Evolutionary conservation across 1,140 invertebrate genomes (phyloP).

Genomic region (Platyscapa corneri): DNA sequence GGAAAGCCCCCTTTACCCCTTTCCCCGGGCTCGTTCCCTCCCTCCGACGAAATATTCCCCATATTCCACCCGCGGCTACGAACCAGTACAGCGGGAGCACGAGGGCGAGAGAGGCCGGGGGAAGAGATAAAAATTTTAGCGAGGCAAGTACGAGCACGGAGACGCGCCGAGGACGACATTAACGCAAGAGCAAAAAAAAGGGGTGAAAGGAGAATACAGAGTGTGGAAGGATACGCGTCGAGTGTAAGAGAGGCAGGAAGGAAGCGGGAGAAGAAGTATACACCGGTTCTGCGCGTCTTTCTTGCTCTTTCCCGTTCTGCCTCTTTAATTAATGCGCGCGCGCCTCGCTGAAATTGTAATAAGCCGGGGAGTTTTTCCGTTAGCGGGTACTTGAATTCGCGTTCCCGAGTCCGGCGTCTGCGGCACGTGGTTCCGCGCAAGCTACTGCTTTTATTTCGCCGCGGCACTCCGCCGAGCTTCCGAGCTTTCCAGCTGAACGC

Average conservation of each 20-base stretch:
- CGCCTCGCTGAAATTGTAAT: slow-evolving; percentile 5
- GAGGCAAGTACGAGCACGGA: neutral
- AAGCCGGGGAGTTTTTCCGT: neutral
- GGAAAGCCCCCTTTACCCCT: neutral
- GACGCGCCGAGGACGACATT: neutral
- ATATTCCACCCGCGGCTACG: slow-evolving; percentile 34
- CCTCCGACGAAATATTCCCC: slow-evolving; percentile 37
- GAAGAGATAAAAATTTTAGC: slow-evolving; percentile 50
- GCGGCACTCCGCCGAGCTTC: too few relatives aligned
- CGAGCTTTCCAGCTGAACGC: too few relatives aligned
- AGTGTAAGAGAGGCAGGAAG: slow-evolving; percentile 30
- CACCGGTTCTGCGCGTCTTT: neutral
- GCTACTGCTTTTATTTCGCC: neutral
- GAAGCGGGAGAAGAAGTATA: slow-evolving; percentile 4
- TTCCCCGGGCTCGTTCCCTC: neutral
- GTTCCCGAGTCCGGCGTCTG: neutral
- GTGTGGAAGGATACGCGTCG: neutral
- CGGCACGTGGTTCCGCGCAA: neutral
- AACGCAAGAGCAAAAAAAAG: neutral
- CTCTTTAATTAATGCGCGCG: slow-evolving; percentile 32
- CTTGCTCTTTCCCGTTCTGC: neutral
- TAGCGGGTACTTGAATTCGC: neutral
- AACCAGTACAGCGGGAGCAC: neutral
- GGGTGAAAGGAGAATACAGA: neutral
- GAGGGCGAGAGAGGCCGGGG: neutral